Evolutionary conservation across 2,113 vertebrate species (phyloP).

Genomic region (Tursiops truncatus): DNA sequence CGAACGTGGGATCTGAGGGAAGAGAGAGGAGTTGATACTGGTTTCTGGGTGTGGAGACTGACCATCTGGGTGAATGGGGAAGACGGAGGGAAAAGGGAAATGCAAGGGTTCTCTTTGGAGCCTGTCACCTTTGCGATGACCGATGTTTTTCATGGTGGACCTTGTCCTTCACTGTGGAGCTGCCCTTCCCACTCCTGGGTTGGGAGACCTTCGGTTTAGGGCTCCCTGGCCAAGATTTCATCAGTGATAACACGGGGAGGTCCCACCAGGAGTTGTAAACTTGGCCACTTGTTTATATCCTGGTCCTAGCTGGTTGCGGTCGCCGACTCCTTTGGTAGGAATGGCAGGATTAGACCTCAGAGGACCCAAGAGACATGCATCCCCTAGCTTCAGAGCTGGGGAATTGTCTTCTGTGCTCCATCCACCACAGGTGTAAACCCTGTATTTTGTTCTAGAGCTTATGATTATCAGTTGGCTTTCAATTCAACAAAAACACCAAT

Average conservation of each 20-base stretch:
- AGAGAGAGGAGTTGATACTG: neutral
- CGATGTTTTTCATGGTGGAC: neutral
- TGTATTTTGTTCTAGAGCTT: neutral
- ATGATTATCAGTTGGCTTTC: neutral
- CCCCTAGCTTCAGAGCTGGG: neutral
- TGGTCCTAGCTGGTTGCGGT: neutral
- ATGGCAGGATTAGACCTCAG: neutral
- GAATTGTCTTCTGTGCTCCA: neutral
- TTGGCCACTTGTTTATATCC: neutral
- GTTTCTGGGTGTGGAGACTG: neutral
- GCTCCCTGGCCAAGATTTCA: neutral
- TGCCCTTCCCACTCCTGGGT: neutral
- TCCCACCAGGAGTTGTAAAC: neutral
- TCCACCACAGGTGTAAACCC: neutral
- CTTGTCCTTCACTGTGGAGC: neutral
- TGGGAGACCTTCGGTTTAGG: neutral
- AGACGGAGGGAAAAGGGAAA: neutral
- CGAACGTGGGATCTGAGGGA: neutral
- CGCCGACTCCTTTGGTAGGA: neutral
- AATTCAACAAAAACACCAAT: neutral
- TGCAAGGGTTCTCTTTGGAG: neutral
- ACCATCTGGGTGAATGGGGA: neutral
- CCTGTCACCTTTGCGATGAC: neutral
- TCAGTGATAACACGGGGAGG: neutral
- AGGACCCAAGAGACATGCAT: neutral